phyloP scores from a whole-genome alignment of 2,888 invertebrate species.

The Formica aserva region DNA sequence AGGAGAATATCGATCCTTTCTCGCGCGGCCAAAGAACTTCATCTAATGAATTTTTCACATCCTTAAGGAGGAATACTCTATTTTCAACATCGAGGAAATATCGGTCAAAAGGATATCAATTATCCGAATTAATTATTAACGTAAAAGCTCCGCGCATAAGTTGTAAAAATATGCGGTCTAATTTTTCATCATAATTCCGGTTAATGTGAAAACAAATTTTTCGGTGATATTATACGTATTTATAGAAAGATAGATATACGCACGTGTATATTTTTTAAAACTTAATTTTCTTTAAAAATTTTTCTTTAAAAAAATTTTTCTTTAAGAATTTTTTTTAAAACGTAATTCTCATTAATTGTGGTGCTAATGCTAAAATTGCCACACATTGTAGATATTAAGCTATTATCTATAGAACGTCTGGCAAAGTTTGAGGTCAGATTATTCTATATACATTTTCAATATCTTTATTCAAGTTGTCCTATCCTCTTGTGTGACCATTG shows the following conservation, averaged over 20 bases:
- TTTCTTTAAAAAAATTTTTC: too few relatives aligned
- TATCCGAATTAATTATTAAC: slow-evolving; percentile 5
- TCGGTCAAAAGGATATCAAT: slow-evolving; percentile 4
- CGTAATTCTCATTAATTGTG: neutral
- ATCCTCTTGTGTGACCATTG: neutral
- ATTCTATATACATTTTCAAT: neutral
- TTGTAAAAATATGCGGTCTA: slow-evolving; percentile 6
- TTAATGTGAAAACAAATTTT: neutral
- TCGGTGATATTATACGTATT: neutral
- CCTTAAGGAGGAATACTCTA: neutral
- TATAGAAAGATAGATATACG: neutral
- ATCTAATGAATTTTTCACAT: slow-evolving; percentile 29
- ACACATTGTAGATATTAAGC: neutral
- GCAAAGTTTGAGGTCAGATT: neutral
- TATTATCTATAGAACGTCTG: neutral
- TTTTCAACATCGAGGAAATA: slow-evolving; percentile 30
- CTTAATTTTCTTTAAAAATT: too few relatives aligned
- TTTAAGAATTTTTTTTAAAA: too few relatives aligned
- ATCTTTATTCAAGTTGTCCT: neutral
- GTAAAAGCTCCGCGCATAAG: neutral
- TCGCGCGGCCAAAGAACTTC: slow-evolving; percentile 9
- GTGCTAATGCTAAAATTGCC: neutral
- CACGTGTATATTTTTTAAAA: neutral
- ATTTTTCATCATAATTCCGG: neutral
- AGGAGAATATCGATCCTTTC: slow-evolving; percentile 12